These are phyloP conservation scores for Tachycineta bicolor DNA, from an alignment of 2,113 vertebrate species.

Conservation along the genomic window DNA sequence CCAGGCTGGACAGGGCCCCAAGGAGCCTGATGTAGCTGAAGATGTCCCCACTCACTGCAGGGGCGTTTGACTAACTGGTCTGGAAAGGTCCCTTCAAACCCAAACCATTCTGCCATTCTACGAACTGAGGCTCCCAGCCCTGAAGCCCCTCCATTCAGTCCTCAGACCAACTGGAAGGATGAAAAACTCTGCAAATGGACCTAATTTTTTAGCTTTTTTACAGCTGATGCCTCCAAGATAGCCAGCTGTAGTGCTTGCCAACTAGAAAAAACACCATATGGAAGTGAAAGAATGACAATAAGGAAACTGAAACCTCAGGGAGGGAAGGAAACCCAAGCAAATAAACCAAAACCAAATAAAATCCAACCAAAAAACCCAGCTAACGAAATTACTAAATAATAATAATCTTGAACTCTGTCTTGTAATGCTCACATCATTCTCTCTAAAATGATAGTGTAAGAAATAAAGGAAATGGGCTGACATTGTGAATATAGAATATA, in stretches of 20 bases:
- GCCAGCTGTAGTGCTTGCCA: neutral
- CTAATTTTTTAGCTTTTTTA: neutral
- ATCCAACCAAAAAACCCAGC: neutral
- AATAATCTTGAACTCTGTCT: neutral
- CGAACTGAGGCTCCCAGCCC: neutral
- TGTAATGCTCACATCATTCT: neutral
- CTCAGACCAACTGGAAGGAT: neutral
- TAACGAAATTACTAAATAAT: neutral
- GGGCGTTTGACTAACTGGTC: accelerated
- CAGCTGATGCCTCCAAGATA: neutral
- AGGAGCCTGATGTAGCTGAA: neutral
- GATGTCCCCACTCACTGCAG: neutral
- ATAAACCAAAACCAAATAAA: neutral
- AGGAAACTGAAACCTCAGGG: neutral
- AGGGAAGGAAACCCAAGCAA: neutral
- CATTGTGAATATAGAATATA: neutral
- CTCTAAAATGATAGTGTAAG: neutral
- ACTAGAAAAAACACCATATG: neutral
- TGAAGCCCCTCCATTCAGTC: neutral
- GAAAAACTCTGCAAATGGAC: neutral
- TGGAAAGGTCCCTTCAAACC: neutral
- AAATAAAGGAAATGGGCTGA: neutral
- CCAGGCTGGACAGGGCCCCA: neutral
- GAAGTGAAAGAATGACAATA: neutral
- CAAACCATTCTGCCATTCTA: neutral